Evolutionary conservation across 2,113 vertebrate genomes (phyloP).

Genomic region (Megaceryle torquata): DNA sequence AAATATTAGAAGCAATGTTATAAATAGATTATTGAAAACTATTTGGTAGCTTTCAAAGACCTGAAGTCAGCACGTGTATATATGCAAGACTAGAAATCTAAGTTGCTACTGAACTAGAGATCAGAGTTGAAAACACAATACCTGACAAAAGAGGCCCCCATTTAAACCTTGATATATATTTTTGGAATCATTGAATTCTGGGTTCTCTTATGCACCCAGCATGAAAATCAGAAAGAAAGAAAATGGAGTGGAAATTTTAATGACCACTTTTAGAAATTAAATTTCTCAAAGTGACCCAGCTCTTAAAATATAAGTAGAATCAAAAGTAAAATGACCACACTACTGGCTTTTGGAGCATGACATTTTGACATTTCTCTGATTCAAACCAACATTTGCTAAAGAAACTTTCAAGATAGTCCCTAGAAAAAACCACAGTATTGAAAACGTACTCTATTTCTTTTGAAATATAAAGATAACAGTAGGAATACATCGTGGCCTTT

Average conservation of each 20-base stretch:
- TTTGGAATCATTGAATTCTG: background rate
- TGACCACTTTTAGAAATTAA: background rate
- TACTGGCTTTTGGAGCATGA: background rate
- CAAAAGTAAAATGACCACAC: background rate
- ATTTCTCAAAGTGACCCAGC: background rate
- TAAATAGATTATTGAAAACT: background rate
- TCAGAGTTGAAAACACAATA: background rate
- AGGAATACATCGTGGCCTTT: background rate
- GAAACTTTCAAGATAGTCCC: background rate
- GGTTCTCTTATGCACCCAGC: background rate
- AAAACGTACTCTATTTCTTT: background rate
- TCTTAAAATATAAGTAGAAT: background rate
- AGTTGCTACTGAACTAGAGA: background rate
- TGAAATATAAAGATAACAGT: constrained; percentile 6
- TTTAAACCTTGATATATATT: background rate
- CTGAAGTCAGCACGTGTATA: background rate
- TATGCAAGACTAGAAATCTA: background rate
- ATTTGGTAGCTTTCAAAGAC: background rate
- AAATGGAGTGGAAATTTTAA: background rate
- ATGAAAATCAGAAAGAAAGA: background rate
- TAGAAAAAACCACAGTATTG: background rate
- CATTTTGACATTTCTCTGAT: background rate
- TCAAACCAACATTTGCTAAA: background rate
- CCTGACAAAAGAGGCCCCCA: background rate
- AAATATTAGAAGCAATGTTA: background rate